Conservation (phyloP, 2,797 vertebrate genomes). For the Muraenolepis orangiensis region DNA sequence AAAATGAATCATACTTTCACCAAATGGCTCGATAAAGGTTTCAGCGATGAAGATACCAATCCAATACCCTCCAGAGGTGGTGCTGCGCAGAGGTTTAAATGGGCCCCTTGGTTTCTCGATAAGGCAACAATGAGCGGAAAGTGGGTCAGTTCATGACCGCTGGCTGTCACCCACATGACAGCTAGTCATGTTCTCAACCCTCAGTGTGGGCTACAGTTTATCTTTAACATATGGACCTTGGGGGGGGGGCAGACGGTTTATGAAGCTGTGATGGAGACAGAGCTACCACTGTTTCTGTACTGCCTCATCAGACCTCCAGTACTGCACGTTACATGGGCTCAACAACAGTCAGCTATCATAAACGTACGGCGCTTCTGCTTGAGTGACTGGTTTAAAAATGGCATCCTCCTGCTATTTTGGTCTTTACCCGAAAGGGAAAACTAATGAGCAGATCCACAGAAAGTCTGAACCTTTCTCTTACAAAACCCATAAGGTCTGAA, state of each 20-base stretch:
- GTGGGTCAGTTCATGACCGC: not conserved
- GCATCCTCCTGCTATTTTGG: not conserved
- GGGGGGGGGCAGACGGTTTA: not conserved
- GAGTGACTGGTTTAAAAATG: not conserved
- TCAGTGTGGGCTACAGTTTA: conserved; percentile 11
- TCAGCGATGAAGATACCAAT: not conserved
- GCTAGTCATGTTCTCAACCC: not conserved
- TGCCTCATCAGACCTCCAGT: not conserved
- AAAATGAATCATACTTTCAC: not conserved
- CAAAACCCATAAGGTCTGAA: not conserved
- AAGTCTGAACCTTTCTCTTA: no score
- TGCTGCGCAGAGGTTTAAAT: not conserved
- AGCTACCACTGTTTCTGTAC: conserved; percentile 1
- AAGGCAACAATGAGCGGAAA: not conserved
- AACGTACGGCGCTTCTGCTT: not conserved
- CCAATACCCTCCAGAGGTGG: no score
- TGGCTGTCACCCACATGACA: conserved; percentile 28
- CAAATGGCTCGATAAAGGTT: not conserved
- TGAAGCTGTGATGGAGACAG: conserved; percentile 29
- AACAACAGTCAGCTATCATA: not conserved
- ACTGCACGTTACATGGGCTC: not conserved
- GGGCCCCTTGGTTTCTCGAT: not conserved
- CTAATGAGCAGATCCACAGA: not conserved
- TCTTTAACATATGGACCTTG: conserved; percentile 9
- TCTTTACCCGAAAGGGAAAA: not conserved